Evolutionary conservation across 2,797 vertebrate genomes (phyloP), one percentile per base, ranked within the genome.

Genomic region (Oryzias sinensis): DNA sequence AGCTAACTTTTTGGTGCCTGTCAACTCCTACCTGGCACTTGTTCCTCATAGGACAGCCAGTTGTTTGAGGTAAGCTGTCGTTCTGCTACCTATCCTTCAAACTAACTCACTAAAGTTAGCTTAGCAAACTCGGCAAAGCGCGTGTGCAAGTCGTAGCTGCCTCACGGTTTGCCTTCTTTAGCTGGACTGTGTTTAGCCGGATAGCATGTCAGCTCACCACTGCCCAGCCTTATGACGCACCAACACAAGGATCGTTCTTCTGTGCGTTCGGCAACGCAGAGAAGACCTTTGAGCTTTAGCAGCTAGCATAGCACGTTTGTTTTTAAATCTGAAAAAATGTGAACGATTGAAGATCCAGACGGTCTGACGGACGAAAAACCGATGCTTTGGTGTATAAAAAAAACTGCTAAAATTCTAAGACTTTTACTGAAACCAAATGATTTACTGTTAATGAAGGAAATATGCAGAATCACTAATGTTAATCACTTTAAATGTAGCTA

Each of bases 121-220:
- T 56, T 68, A 68, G 66, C 63, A 49, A 22, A 66, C 41, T 56
- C 9, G 13, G 33, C 58, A 6, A 69, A 68, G 45, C 16, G 20
- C 29, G 74, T 67, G 55, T 17, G 70, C 54, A 69, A 76, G 24
- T 72, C 24, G 18, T 50, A 68, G 64, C 70, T 70, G 61, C 63
- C 60, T 68, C 24, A 63, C 66, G 22, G 1, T 74, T 77, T 71
- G 79, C 80, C 81, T 81, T 77, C 49, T 71, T 71, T 74, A 68
- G 77, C 78, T 61, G 78, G 73, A 55, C 70, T 67, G 54, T 61
- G 56, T 46, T 75, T 79, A 85, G 82, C 77, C 77, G 56, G 59
- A 76, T 85, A 83, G 72, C 65, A 48, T 74, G 56, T 77, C 76
- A 85, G 83, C 82, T 68, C 62, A 79, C 64, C 72, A 82, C 85